phyloP scores from a whole-genome alignment of 37 sponge, comb jelly and placozoan genomes.

The Ianthella basta region DNA sequence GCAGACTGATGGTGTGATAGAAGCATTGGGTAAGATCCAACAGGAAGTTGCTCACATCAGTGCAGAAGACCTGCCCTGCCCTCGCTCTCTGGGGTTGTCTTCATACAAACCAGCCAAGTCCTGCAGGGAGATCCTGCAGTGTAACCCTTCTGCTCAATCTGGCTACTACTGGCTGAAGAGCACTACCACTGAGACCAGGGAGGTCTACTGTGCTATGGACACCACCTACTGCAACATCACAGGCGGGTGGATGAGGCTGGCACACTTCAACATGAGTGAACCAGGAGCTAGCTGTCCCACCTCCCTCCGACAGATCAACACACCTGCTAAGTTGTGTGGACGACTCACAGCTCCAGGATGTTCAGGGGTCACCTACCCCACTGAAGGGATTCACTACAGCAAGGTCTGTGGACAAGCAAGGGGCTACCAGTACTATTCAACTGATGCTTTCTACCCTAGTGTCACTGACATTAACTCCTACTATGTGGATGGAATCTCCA shows the following conservation, averaged over 20 bases:
- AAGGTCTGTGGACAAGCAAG: conserved; percentile 36
- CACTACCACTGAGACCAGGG: too few species aligned
- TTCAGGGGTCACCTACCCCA: not conserved
- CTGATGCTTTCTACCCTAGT: not conserved
- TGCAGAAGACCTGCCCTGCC: too few species aligned
- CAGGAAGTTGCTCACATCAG: too few species aligned
- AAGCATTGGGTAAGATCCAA: too few species aligned
- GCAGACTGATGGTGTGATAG: too few species aligned
- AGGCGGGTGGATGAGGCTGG: conserved; percentile 34
- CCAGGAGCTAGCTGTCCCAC: conserved; percentile 2
- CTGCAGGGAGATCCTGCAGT: too few species aligned
- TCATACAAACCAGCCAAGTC: too few species aligned
- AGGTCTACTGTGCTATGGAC: conserved; percentile 30
- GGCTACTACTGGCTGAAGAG: too few species aligned
- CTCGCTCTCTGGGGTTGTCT: too few species aligned
- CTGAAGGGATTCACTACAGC: conserved; percentile 9
- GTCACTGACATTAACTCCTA: not conserved
- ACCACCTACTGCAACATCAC: not conserved
- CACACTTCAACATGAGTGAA: conserved; percentile 17
- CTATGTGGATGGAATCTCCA: conserved; percentile 7
- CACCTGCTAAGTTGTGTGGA: not conserved
- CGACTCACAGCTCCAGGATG: conserved; percentile 1
- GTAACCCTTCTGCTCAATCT: too few species aligned
- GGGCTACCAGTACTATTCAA: conserved; percentile 27
- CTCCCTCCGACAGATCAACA: not conserved